Evolutionary conservation across 2,797 vertebrate genomes (phyloP).

Genomic region (Ctenopoma kingsleyae): DNA sequence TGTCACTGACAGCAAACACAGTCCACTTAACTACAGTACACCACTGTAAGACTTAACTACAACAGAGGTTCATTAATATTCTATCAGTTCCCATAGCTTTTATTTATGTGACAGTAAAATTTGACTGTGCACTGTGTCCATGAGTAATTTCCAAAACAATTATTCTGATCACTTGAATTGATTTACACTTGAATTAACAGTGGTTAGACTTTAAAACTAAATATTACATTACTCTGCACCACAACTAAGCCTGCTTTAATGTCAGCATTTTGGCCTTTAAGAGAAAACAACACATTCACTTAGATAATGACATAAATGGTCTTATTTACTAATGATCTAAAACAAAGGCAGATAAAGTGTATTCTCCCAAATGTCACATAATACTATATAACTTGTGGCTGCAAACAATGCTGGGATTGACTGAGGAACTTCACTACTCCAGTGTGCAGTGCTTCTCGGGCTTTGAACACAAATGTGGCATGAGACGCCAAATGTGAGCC

Average conservation of each 20-base stretch:
- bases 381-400: constrained; percentile 12
- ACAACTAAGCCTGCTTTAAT: constrained; percentile 13
- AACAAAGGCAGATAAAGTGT: constrained; percentile 39
- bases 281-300: constrained; percentile 11
- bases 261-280: constrained; percentile 19
- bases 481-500: constrained; percentile 63
- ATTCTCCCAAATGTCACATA: constrained; percentile 32
- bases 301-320: neutral
- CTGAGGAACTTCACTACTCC: constrained; percentile 14
- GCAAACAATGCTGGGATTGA: constrained; percentile 18
- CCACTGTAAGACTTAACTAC: neutral
- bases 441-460: constrained; percentile 5
- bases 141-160: constrained; percentile 23
- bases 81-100: neutral
- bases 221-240: constrained; percentile 16
- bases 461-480: constrained; percentile 64
- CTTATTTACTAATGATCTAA: constrained; percentile 32
- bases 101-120: constrained; percentile 14
- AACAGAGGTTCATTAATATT: constrained; percentile 8
- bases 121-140: neutral
- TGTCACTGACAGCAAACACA: constrained; percentile 49
- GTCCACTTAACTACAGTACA: constrained; percentile 13
- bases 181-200: constrained; percentile 26
- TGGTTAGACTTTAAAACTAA: constrained; percentile 17
- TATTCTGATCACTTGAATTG: constrained; percentile 19